phyloP scores from a whole-genome alignment of 2,797 vertebrate species.

The Chelonia mydas region DNA sequence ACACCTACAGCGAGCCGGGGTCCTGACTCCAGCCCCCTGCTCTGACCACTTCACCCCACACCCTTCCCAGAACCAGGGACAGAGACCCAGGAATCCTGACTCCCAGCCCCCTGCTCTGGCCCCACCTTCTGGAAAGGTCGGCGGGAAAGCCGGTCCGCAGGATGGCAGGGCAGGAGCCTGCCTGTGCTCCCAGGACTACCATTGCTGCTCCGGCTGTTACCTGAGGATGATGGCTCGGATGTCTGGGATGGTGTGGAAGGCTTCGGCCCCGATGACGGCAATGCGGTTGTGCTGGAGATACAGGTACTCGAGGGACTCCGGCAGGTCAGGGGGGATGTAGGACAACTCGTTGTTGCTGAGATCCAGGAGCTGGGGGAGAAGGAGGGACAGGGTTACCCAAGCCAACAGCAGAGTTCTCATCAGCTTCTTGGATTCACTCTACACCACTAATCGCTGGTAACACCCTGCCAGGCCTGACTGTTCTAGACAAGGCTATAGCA shows the following conservation, averaged over 20 bases:
- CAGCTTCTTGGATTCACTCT: not conserved
- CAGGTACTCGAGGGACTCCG: conserved; percentile 72
- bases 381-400: not conserved
- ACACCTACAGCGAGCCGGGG: too few species aligned
- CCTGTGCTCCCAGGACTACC: not conserved
- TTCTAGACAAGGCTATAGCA: too few species aligned
- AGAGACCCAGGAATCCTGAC: too few species aligned
- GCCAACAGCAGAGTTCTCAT: not conserved
- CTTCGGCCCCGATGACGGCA: conserved; percentile 54
- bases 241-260: conserved; percentile 61
- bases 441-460: not conserved
- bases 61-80: too few species aligned
- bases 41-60: too few species aligned
- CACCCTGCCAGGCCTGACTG: not conserved
- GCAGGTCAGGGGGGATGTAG: conserved; percentile 74
- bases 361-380: conserved; percentile 67
- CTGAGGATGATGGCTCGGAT: conserved; percentile 70
- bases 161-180: not conserved
- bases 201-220: conserved; percentile 3
- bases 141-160: too few species aligned
- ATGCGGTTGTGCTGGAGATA: conserved; percentile 75
- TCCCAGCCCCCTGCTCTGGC: too few species aligned
- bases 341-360: conserved; percentile 75
- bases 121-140: too few species aligned
- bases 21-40: too few species aligned